These are phyloP conservation scores for Zaprionus capensis DNA, from an alignment of 1,140 invertebrate genomes.

Conservation along the genomic window DNA sequence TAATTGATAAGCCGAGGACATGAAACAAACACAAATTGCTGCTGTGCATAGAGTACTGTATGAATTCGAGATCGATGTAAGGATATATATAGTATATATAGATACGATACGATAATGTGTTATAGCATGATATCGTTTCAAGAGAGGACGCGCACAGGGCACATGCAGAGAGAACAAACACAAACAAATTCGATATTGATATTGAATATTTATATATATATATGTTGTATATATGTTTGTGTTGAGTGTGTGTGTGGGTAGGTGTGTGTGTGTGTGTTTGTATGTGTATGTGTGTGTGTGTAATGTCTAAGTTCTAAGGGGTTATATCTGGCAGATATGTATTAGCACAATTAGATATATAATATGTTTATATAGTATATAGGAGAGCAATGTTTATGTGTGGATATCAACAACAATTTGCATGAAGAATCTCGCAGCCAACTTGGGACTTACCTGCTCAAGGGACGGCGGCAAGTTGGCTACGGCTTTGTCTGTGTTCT, in stretches of 20 bases:
- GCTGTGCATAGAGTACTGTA: conserved; percentile 25
- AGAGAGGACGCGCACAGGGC: conserved; percentile 58
- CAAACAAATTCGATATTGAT: conserved; percentile 70
- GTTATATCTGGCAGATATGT: conserved; percentile 72
- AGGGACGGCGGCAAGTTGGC: conserved; percentile 33
- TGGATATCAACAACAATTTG: conserved; percentile 80
- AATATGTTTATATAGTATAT: conserved; percentile 11
- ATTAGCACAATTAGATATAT: conserved; percentile 76
- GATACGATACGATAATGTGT: conserved; percentile 2
- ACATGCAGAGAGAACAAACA: conserved; percentile 80
- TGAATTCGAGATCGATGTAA: conserved; percentile 19
- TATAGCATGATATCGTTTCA: conserved; percentile 33
- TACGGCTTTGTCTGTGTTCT: background rate
- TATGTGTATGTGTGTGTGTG: conserved; percentile 25
- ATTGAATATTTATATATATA: conserved; percentile 44
- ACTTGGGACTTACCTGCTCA: conserved; percentile 47
- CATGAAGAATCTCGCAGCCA: conserved; percentile 30
- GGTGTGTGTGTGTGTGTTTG: conserved; percentile 22
- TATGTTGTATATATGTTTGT: conserved; percentile 13
- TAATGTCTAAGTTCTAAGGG: conserved; percentile 62
- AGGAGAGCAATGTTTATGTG: conserved; percentile 41
- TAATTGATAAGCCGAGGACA: conserved; percentile 30
- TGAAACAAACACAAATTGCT: conserved; percentile 39
- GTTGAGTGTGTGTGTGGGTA: background rate
- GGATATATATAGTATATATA: conserved; percentile 3